These are phyloP conservation scores for Talpa occidentalis DNA, from an alignment of 2,113 vertebrate genomes.

Conservation along the genomic window DNA sequence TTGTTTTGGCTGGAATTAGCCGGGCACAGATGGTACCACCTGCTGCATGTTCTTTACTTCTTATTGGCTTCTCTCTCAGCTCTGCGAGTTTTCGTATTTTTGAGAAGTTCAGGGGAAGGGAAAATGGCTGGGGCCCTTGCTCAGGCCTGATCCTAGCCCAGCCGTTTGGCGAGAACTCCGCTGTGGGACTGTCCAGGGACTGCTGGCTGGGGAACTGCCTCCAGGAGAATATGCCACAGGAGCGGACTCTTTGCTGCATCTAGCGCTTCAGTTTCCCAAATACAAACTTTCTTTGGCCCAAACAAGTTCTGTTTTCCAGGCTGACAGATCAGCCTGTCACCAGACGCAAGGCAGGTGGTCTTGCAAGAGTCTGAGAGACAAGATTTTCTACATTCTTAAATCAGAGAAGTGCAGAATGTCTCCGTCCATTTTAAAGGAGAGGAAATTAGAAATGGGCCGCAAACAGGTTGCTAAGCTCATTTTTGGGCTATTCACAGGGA, in stretches of 20 bases:
- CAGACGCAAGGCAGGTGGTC: slow-evolving; percentile 61
- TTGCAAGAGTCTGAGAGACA: slow-evolving; percentile 4
- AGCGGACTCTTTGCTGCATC: slow-evolving; percentile 66
- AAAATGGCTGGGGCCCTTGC: slow-evolving; percentile 82
- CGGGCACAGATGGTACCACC: slow-evolving; percentile 88
- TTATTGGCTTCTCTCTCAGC: slow-evolving; percentile 83
- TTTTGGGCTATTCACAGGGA: not conserved
- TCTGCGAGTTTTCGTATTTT: slow-evolving; percentile 77
- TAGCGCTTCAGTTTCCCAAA: slow-evolving; percentile 61
- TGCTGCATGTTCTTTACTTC: slow-evolving; percentile 86
- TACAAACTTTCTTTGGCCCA: slow-evolving; percentile 61
- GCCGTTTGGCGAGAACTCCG: slow-evolving; percentile 69
- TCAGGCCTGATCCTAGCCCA: slow-evolving; percentile 79
- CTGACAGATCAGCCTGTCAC: slow-evolving; percentile 74
- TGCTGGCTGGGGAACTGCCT: not conserved
- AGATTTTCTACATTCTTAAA: slow-evolving; percentile 40
- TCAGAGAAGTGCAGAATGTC: not conserved
- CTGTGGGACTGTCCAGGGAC: not conserved
- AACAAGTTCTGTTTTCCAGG: slow-evolving; percentile 76
- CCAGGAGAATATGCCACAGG: not conserved
- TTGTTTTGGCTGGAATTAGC: slow-evolving; percentile 84
- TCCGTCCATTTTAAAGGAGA: not conserved
- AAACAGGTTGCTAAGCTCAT: not conserved
- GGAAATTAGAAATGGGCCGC: not conserved
- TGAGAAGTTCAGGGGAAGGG: slow-evolving; percentile 81